Evolutionary conservation across 2,888 invertebrate species (phyloP), one percentile per base, ranked within the genome.

Genomic region (Linnaemya vulpina): DNA sequence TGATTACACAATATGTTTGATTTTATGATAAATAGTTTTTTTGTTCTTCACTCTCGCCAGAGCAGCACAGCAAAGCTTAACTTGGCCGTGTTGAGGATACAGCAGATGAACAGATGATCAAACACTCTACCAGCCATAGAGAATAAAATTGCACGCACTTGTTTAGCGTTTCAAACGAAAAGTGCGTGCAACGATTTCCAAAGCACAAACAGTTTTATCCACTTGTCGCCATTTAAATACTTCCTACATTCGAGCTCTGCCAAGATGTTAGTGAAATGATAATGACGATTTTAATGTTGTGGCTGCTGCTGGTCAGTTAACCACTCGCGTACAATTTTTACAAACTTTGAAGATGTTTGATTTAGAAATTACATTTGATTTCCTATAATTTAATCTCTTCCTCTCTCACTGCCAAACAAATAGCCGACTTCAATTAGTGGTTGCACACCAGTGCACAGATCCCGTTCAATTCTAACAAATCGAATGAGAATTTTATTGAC

Each of bases 1-100:
- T 91, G 90, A 90, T 91, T 90, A 91, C 89, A 90, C 91, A 91
- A 91, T 91, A 89, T 91, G 91, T 89, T 91, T 90, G 89, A 90
- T 91, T 91, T 87, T 88, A 77, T 86, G 89, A 89, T 89, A 87
- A 87, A 82, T 74, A 74, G 74, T 68, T 67, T 77, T 46, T 58
- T 58, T 55, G 25, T 15, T 25, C 13, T 35, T n/a, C 46, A 35
- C 53, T 17, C 10, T 10, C 20, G 20, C 4, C 22, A 15, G n/a
- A 46, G 17, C 53, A 55, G 30, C 30, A 30, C 58, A 70, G n/a
- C 30, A 22, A 30, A 30, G 30, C 30, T 30, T 55, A 75, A 71
- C 58, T 76, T 71, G 76, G 65, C 30, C 67, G 55, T 79, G 70
- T 79, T 83, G 17, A 74, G 79, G 74, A 83, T 79, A 79, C 75